Evolutionary conservation across 2,888 invertebrate genomes (phyloP).

Genomic region (Fragum fragum): DNA sequence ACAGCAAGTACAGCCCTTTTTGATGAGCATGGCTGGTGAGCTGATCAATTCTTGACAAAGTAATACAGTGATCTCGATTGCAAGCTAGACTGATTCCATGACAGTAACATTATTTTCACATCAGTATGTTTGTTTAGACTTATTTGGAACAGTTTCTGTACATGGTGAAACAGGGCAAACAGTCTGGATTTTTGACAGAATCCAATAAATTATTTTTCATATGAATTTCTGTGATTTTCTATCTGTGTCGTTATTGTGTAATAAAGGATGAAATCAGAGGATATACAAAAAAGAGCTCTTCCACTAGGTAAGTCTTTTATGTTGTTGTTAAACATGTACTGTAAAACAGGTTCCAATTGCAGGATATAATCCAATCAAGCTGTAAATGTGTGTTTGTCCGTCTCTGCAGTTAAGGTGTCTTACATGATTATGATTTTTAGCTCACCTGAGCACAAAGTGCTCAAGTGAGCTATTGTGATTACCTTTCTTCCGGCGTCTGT

Average conservation of each 20-base stretch:
- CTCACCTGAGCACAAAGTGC: no score
- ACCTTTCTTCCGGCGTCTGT: neutral
- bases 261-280: constrained; percentile 10
- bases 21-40: no score
- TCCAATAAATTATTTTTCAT: neutral
- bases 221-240: neutral
- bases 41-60: constrained; percentile 1
- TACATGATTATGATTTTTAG: no score
- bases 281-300: constrained; percentile 18
- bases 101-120: constrained; percentile 2
- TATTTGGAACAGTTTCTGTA: neutral
- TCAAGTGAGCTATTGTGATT: no score
- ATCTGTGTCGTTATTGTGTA: neutral
- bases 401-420: no score
- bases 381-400: no score
- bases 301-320: constrained; percentile 11
- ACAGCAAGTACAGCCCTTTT: no score
- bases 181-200: neutral
- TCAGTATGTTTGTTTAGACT: constrained; percentile 3
- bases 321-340: no score
- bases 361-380: no score
- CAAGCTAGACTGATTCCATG: constrained; percentile 4
- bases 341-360: no score
- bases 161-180: neutral
- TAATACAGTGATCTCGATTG: neutral